Evolutionary conservation across 1,140 invertebrate species (phyloP), one percentile per base, ranked within the genome.

Genomic region (Helicorthomorpha holstii): DNA sequence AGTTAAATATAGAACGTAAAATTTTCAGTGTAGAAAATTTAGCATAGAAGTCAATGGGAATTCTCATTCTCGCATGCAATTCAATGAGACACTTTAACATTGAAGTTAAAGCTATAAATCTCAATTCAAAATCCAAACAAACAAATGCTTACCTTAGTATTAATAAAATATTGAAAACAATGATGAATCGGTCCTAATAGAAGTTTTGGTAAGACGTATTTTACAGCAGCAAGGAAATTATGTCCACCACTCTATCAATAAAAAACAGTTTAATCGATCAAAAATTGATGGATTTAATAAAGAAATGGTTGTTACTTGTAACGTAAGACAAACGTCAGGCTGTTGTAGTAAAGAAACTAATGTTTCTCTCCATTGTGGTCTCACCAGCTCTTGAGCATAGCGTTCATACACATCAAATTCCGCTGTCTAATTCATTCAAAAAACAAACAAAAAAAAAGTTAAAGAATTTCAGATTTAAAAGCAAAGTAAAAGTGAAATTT

Each of bases 171-270:
- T 26, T 92, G 80, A 67, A 93, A 85, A 65, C 90, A 93, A 69
- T 98, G 95, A 69, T 85, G 83, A 46, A 98, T 79, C n/a, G 94
- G 92, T 57, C 86, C 83, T 59, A 93, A 75, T 44, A 98, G 75
- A 57, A 98, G 73, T 69, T 91, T 88, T 51, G 95, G 95, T 61
- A 99, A 73, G 68, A 96, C 94, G 76, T 98, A 98, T 71, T 94
- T 94, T 38, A 95, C 82, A 27, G 92, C 90, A 63, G 95, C 82
- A 34, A 81, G 80, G 68, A 97, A 95, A 14, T 91, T 90, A 66
- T 93, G 86, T 0, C 91, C 90, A 41, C 83, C 86, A 25, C 83
- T 83, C 61, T 82, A 77, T 51, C 90, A 68, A 0, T 29, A n/a
- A 48, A 24, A 48, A n/a, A n/a, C n/a, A n/a, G n/a, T n/a, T n/a